Evolutionary conservation across 2,113 vertebrate species (phyloP).

Genomic region (Perognathus longimembris): DNA sequence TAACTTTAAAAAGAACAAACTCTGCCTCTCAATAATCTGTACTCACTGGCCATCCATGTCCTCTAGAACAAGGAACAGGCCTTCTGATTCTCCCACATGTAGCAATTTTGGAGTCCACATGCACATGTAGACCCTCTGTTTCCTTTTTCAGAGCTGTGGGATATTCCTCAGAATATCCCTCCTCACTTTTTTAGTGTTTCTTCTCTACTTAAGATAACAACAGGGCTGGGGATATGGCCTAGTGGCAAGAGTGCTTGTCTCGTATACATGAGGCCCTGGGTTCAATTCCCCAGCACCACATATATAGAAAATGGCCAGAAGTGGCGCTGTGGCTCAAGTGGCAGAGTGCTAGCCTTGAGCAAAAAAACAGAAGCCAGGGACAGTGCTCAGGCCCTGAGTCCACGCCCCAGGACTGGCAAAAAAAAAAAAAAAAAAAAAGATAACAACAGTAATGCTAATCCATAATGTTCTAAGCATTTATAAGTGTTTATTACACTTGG

Average conservation of each 20-base stretch:
- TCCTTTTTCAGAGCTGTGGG: background rate
- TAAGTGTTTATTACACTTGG: background rate
- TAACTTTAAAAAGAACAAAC: background rate
- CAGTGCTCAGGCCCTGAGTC: no score
- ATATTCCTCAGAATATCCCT: background rate
- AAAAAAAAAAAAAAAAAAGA: no score
- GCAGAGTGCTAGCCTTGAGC: no score
- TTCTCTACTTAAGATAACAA: slow-evolving; percentile 17
- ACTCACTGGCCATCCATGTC: background rate
- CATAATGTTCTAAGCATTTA: background rate
- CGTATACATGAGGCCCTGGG: no score
- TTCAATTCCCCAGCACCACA: no score
- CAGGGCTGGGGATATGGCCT: no score
- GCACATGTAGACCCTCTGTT: background rate
- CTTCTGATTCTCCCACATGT: background rate
- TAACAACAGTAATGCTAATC: background rate
- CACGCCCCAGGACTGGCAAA: no score
- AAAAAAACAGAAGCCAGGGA: no score
- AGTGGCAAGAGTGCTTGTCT: no score
- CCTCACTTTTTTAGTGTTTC: background rate
- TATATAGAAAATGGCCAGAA: no score
- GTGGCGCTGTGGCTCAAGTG: no score
- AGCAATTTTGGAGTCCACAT: background rate
- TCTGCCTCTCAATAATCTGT: background rate
- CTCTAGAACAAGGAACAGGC: background rate